These are phyloP conservation scores for Microchrysa polita DNA, from an alignment of 2,888 invertebrate genomes.

Conservation along the genomic window DNA sequence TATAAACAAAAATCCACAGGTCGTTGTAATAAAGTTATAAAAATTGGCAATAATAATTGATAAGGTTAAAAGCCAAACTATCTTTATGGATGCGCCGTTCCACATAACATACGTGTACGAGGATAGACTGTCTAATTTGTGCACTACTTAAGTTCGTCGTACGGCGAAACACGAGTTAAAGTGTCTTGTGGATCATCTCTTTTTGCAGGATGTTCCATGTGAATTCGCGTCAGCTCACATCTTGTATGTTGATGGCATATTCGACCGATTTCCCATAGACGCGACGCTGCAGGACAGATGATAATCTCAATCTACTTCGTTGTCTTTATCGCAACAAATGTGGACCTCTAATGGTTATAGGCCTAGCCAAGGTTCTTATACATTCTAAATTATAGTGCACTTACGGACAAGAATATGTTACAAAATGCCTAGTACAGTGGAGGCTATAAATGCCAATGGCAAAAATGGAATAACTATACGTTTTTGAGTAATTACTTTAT, in stretches of 20 bases:
- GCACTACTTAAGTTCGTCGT: slow-evolving; percentile 1
- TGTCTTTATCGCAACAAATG: slow-evolving; percentile 1
- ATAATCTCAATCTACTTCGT: not conserved
- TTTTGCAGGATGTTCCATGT: not conserved
- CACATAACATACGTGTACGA: too few species aligned
- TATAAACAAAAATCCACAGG: slow-evolving; percentile 11
- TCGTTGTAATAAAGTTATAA: slow-evolving; percentile 18
- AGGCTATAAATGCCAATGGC: too few species aligned
- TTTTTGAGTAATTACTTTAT: too few species aligned
- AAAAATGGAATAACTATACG: too few species aligned
- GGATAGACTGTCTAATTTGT: not conserved
- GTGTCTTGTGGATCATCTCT: too few species aligned
- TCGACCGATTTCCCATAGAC: not conserved
- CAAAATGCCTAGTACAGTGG: too few species aligned
- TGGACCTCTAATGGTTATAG: slow-evolving; percentile 1
- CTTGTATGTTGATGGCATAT: not conserved
- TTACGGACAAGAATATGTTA: too few species aligned
- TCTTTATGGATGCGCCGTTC: not conserved
- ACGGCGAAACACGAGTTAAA: too few species aligned
- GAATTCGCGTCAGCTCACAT: too few species aligned
- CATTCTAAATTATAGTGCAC: slow-evolving; percentile 1
- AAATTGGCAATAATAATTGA: slow-evolving; percentile 15
- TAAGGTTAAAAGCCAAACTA: slow-evolving; percentile 16
- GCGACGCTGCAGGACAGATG: slow-evolving; percentile 2
- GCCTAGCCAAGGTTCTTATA: not conserved